phyloP scores from a whole-genome alignment of 2,888 invertebrate species.

The Chloroclysta siterata region DNA sequence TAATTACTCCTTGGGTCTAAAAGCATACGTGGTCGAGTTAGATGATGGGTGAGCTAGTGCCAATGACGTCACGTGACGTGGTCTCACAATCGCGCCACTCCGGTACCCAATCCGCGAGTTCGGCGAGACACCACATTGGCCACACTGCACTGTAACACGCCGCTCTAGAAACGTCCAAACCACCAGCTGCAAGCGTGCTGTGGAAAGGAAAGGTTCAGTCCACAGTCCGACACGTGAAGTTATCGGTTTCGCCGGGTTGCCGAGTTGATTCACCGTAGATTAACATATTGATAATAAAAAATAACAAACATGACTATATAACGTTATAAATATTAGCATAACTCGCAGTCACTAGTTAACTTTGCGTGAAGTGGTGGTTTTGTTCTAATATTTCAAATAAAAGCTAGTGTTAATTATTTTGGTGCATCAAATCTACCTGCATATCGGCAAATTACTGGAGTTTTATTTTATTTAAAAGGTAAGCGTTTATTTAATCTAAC shows the following conservation, averaged over 20 bases:
- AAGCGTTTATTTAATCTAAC: neutral
- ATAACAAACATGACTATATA: conserved; percentile 36
- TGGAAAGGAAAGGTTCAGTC: conserved; percentile 37
- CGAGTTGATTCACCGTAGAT: conserved; percentile 36
- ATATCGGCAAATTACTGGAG: neutral
- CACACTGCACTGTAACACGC: conserved; percentile 17
- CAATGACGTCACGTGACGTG: conserved; percentile 65
- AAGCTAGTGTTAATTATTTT: conserved; percentile 7
- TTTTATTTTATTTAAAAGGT: neutral
- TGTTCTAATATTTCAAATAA: neutral
- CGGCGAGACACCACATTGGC: conserved; percentile 34
- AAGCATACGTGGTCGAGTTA: conserved; percentile 13
- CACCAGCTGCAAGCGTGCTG: conserved; percentile 42
- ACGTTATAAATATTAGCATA: conserved; percentile 29
- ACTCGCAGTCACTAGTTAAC: conserved; percentile 33
- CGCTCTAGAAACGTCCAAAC: conserved; percentile 43
- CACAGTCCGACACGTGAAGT: conserved; percentile 67
- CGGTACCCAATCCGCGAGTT: conserved; percentile 68
- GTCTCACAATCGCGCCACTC: conserved; percentile 76
- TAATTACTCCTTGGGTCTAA: too few relatives aligned
- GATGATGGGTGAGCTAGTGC: conserved; percentile 20
- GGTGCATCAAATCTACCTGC: neutral
- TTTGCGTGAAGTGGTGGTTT: conserved; percentile 21
- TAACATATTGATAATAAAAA: conserved; percentile 23
- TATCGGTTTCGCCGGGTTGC: conserved; percentile 45